Evolutionary conservation across 2,888 invertebrate species (phyloP).

Genomic region (Lycocerus yunnanus): DNA sequence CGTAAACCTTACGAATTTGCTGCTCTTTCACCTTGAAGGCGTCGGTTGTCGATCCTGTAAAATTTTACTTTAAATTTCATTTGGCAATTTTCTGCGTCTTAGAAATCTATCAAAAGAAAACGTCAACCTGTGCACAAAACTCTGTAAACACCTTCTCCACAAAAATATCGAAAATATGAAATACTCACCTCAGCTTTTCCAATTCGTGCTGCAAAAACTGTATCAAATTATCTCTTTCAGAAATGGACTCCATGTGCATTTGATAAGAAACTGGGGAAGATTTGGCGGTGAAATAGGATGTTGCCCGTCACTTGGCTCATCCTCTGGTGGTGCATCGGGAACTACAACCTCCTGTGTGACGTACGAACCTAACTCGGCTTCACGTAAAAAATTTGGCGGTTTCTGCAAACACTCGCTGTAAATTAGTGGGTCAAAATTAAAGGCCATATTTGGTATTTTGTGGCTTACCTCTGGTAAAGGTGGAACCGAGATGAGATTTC

Average conservation of each 20-base stretch:
- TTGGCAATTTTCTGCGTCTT: neutral
- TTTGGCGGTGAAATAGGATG: conserved; percentile 55
- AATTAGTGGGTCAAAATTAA: conserved; percentile 15
- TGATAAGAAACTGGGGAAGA: conserved; percentile 44
- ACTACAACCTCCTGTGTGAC: conserved; percentile 91
- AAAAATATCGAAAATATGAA: neutral
- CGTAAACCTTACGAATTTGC: too few species aligned
- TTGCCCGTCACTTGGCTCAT: conserved; percentile 57
- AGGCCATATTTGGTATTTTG: conserved; percentile 18
- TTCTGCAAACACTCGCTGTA: conserved; percentile 57
- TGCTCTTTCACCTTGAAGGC: conserved; percentile 60
- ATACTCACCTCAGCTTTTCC: conserved; percentile 65
- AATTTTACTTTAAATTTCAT: neutral
- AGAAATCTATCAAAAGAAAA: too few species aligned
- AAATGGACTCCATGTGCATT: conserved; percentile 52
- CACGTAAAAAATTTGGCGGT: conserved; percentile 93
- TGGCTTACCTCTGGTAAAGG: conserved; percentile 78
- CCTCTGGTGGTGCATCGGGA: conserved; percentile 65
- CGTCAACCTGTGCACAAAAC: too few species aligned
- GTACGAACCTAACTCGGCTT: conserved; percentile 91
- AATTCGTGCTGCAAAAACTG: conserved; percentile 80
- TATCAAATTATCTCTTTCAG: conserved; percentile 75
- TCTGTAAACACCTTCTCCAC: too few species aligned
- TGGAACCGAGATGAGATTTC: conserved; percentile 92
- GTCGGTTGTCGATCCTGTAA: conserved; percentile 59